Base-by-base conservation (phyloP, 2,797 vertebrate genomes). In the Ctenosaura bakeri region DNA sequence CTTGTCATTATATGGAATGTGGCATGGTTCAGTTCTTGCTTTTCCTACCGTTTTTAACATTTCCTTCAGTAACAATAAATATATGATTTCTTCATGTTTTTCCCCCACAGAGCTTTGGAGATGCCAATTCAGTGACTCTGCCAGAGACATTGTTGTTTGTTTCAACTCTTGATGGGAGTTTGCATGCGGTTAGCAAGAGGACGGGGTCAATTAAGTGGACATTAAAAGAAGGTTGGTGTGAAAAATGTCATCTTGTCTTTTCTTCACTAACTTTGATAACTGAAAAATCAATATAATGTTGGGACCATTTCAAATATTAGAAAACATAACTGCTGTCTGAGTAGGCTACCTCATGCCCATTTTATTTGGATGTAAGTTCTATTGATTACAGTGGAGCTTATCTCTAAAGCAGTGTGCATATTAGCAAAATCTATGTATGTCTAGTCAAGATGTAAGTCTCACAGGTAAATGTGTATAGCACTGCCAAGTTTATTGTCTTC, bases 141-240 rank as follows among this genome's bases (percentile, higher is more conserved):
- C 98, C 99, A 71, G 99, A 99, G 96, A 99, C 98, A 16, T 95
- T 99, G 93, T 93, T 99, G 91, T 99, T 99, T 96, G 98, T 99
- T 93, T 99, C 99, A 87, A 99, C 99, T 1, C 96, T 99, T 94
- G 99, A 99, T 89, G 99, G 99, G 85, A 99, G 98, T 94, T 97
- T 99, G 89, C 99, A 99, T 0, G 99, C 99, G 0, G 99, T 99
- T 94, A 99, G 98, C 97, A 99, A 99, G 97, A 98, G 98, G 92
- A 99, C 99, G 0, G 99, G 99, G 91, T 97, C 98, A 0, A 99
- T 99, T 96, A 99, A 99, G 90, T 99, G 99, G 99, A 99, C 99
- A 87, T 97, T 99, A 95, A 99, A 99, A 97, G 99, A 99, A 98
- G 99, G 99, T 99, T 97, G 97, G 97, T 89, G 87, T 81, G 88